These are phyloP conservation scores for Pavo muticus DNA, from an alignment of 2,113 vertebrate species.

Conservation along the genomic window DNA sequence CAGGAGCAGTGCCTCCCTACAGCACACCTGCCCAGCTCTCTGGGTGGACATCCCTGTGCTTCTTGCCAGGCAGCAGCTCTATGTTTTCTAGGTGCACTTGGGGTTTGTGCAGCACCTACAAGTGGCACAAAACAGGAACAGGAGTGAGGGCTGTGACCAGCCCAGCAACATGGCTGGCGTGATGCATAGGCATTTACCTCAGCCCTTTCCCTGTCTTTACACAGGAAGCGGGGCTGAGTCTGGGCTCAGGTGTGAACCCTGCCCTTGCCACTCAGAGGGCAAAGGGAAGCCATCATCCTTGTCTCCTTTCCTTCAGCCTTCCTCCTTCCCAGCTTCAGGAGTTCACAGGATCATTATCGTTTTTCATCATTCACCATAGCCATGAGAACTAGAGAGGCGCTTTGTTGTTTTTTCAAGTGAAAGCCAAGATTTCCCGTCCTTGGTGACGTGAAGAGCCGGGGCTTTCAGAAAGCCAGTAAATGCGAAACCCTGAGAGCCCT, in stretches of 20 bases:
- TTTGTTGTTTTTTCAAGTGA: background rate
- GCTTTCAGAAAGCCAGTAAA: background rate
- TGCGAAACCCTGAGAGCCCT: background rate
- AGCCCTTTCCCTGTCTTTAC: background rate
- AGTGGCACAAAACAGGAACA: rapidly evolving
- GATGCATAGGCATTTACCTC: background rate
- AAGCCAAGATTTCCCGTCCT: background rate
- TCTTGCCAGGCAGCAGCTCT: background rate
- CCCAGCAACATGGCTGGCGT: rapidly evolving
- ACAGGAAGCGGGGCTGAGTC: background rate
- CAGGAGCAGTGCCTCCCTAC: background rate
- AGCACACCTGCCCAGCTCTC: background rate
- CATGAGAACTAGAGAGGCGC: background rate
- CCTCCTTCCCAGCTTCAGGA: background rate
- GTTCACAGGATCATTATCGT: rapidly evolving
- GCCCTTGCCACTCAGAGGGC: background rate
- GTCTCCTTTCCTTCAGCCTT: background rate
- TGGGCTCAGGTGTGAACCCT: background rate
- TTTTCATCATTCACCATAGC: background rate
- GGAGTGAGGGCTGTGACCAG: background rate
- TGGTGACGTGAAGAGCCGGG: background rate
- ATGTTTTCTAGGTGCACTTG: rapidly evolving
- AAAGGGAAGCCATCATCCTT: background rate
- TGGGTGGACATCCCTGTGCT: background rate
- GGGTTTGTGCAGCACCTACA: background rate